A percentile compares a stretch with the other conserved stretches of the same genome.
These are phyloP conservation scores for Dendroctonus valens DNA, from an alignment of 1,140 invertebrate genomes.

Conservation along the genomic window DNA sequence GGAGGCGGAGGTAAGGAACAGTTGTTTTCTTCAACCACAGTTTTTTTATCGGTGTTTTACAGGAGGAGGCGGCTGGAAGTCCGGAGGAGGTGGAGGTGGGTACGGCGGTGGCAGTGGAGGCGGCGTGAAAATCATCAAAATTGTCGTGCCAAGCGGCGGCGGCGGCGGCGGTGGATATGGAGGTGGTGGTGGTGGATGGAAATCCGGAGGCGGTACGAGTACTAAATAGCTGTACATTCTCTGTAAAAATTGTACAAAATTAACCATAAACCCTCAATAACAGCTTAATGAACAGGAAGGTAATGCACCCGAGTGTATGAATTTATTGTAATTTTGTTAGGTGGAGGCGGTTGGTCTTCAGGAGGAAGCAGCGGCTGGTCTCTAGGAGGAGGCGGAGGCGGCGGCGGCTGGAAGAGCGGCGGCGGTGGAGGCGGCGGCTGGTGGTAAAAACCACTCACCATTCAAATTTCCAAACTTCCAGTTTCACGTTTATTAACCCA, in stretches of 20 bases:
- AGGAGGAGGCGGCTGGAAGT: slow-evolving; percentile 25
- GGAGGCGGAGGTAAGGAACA: background rate
- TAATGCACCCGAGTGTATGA: slow-evolving; percentile 13
- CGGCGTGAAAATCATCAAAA: slow-evolving; percentile 8
- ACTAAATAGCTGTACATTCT: background rate
- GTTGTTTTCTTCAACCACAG: background rate
- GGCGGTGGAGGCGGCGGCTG: slow-evolving; percentile 20
- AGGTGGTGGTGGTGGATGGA: slow-evolving; percentile 36
- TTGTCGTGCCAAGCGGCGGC: slow-evolving; percentile 17
- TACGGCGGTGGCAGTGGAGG: slow-evolving; percentile 19
- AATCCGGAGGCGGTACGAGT: slow-evolving; percentile 27
- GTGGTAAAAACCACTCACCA: background rate
- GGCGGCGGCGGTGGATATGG: slow-evolving; percentile 19
- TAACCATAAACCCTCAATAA: background rate
- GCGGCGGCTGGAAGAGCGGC: slow-evolving; percentile 12
- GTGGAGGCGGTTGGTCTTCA: slow-evolving; percentile 6
- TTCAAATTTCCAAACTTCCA: background rate
- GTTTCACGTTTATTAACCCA: no score
- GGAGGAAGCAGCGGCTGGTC: slow-evolving; percentile 3
- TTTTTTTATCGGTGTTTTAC: background rate
- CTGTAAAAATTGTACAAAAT: background rate
- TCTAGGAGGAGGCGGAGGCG: slow-evolving; percentile 1
- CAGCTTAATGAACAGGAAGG: background rate
- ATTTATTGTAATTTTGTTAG: slow-evolving; percentile 11
- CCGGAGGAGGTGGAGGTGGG: slow-evolving; percentile 11